Evolutionary conservation across 2,113 vertebrate species (phyloP), one percentile per base, ranked within the genome.

Genomic region (Ia io): DNA sequence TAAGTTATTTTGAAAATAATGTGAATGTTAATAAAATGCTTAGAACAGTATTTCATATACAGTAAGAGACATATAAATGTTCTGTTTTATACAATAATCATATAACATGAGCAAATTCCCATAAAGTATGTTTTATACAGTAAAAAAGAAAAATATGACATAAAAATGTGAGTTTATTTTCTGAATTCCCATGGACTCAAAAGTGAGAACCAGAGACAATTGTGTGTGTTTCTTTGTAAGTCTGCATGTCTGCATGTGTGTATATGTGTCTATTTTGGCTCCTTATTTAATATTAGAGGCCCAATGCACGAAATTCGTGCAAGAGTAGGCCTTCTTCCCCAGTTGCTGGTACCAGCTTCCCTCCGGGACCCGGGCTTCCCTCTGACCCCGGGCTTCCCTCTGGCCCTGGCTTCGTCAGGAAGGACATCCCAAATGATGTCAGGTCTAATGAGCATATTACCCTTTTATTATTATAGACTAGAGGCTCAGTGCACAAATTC

Each of bases 221-320:
- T 53, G 25, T 67, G 4, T 6, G 6, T 69, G 25, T n/a, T 16
- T 51, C 10, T 20, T 6, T n/a, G 44, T 4, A 40, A 61, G 53
- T 63, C 6, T 37, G 32, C 9, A 28, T 40, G 30, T 42, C 9
- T 77, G 47, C 2, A 9, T 51, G 7, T 53, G 14, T 94, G 28
- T 53, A 17, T 73, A 8, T 49, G 30, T 78, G 56, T 88, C 40
- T 92, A 9, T 94, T 89, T 94, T 93, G 53, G 73, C 78, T 93
- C 47, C 65, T 51, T 84, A 49, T 94, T 95, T 93, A 90, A 76
- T 85, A 87, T 0, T 61, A 61, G 59, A 28, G 3, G 59, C 59
- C 1, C 1, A 1, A 10, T 61, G 23, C 23, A 61, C 1, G 9
- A 37, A 61, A 28, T 61, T 28, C 10, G 1, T 61, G 23, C 59